phyloP scores from a whole-genome alignment of 2,888 invertebrate species.

The Mayetiola destructor region DNA sequence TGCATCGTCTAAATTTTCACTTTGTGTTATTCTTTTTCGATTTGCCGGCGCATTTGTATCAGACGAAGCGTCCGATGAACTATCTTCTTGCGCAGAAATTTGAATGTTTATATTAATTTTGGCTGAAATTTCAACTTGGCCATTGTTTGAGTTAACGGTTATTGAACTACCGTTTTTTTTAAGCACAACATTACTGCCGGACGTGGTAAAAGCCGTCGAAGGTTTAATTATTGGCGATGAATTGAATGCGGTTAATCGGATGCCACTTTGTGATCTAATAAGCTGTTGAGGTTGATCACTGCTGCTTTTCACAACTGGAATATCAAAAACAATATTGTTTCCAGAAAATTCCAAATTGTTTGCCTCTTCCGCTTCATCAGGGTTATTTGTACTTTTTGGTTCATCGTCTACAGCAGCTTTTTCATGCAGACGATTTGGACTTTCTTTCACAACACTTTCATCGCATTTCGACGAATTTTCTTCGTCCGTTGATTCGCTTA shows the following conservation, averaged over 20 bases:
- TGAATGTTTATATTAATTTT: conserved; percentile 33
- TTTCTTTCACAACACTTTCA: neutral
- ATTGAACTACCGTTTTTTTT: neutral
- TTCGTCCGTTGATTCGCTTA: conserved; percentile 1
- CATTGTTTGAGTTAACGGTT: neutral
- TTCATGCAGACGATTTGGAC: neutral
- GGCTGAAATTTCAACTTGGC: conserved; percentile 30
- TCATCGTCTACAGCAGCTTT: neutral
- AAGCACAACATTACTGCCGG: neutral
- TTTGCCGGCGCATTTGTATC: neutral
- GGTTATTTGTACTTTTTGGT: neutral
- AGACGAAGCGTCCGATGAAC: neutral
- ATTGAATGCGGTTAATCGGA: neutral
- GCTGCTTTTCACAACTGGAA: neutral
- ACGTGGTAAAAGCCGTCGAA: neutral
- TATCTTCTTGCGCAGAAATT: conserved; percentile 21
- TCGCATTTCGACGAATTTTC: neutral
- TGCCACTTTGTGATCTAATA: neutral
- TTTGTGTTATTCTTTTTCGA: neutral
- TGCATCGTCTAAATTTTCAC: neutral
- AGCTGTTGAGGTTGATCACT: neutral
- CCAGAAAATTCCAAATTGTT: neutral
- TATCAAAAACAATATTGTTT: conserved; percentile 5
- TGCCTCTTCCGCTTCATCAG: neutral
- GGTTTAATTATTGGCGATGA: neutral